Conservation (phyloP, 2,888 invertebrate species). For the Macaria liturata region DNA sequence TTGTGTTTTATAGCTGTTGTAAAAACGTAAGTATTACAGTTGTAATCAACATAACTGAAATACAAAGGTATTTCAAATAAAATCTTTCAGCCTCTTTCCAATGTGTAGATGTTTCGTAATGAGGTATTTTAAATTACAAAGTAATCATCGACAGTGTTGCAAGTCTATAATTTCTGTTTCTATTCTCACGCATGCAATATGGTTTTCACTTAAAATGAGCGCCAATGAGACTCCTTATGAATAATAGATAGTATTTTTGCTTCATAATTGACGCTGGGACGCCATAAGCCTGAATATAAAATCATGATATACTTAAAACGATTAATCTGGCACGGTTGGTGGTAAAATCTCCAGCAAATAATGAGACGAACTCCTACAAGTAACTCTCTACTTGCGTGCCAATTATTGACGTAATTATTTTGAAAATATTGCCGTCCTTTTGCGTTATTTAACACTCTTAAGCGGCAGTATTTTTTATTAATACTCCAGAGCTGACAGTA, state of each 20-base stretch:
- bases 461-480: slow-evolving; percentile 72
- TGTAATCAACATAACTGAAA: no score
- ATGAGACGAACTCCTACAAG: slow-evolving; percentile 68
- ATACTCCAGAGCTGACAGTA: slow-evolving; percentile 54
- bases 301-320: slow-evolving; percentile 79
- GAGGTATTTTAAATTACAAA: no score
- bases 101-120: no score
- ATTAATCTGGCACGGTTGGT: slow-evolving; percentile 80
- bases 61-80: no score
- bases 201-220: slow-evolving; percentile 51
- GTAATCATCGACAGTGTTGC: not conserved
- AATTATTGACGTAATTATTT: slow-evolving; percentile 83
- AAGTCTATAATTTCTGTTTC: slow-evolving; percentile 11
- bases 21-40: no score
- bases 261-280: slow-evolving; percentile 71
- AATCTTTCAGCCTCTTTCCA: no score
- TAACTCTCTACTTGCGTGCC: slow-evolving; percentile 66
- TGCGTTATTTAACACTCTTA: slow-evolving; percentile 72
- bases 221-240: slow-evolving; percentile 44
- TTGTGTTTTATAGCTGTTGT: no score
- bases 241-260: slow-evolving; percentile 77
- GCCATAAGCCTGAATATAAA: slow-evolving; percentile 47
- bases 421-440: slow-evolving; percentile 76
- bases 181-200: slow-evolving; percentile 50
- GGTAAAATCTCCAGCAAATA: slow-evolving; percentile 75